Conservation (phyloP, 1,140 invertebrate genomes). For the Epicauta chinensis region DNA sequence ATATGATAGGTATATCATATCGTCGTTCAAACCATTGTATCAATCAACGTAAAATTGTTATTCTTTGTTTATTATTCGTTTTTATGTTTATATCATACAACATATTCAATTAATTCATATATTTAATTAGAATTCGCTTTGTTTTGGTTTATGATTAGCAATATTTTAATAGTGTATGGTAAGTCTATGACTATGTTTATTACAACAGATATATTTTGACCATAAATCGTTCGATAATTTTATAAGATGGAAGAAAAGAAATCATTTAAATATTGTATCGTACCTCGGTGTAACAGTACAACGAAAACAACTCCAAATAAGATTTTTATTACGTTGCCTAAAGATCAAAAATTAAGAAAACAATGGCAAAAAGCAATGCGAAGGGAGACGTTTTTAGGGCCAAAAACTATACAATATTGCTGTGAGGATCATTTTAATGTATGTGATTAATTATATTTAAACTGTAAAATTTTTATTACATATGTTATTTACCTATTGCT, state of each 20-base stretch:
- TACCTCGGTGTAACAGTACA: neutral
- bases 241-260: neutral
- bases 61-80: too few species aligned
- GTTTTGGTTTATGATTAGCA: too few species aligned
- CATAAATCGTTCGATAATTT: neutral
- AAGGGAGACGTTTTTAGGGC: neutral
- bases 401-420: neutral
- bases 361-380: neutral
- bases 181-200: too few species aligned
- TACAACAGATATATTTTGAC: too few species aligned
- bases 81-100: too few species aligned
- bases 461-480: neutral
- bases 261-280: neutral
- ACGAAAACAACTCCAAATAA: neutral
- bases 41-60: too few species aligned
- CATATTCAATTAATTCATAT: too few species aligned
- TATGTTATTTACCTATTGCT: neutral
- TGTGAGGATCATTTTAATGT: slow-evolving; percentile 4
- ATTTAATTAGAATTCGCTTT: too few species aligned
- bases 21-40: too few species aligned
- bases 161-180: too few species aligned
- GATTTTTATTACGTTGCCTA: neutral
- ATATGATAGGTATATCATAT: too few species aligned
- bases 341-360: neutral
- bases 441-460: neutral